Percentiles rank a stretch among this genome's conserved stretches.
These are phyloP conservation scores for Chloroceryle inda DNA, from an alignment of 2,797 vertebrate species.

Conservation along the genomic window DNA sequence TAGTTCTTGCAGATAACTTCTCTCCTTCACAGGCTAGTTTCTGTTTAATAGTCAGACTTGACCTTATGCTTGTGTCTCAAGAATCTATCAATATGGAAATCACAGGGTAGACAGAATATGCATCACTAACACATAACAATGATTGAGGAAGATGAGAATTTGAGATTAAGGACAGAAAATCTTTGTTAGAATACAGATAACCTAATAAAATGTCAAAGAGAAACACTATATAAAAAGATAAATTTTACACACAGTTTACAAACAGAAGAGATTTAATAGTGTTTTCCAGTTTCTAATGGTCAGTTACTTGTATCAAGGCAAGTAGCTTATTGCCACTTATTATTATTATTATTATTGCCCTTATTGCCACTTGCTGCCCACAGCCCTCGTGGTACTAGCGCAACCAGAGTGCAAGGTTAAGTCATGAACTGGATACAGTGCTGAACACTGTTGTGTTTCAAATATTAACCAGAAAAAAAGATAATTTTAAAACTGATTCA, in stretches of 20 bases:
- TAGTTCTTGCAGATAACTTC: neutral
- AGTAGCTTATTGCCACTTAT: neutral
- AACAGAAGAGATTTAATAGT: neutral
- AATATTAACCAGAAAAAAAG: neutral
- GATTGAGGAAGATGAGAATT: neutral
- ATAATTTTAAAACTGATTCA: neutral
- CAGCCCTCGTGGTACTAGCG: neutral
- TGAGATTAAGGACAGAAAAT: neutral
- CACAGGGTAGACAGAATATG: neutral
- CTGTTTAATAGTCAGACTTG: neutral
- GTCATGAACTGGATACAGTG: neutral
- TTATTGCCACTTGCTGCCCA: neutral
- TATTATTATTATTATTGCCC: neutral
- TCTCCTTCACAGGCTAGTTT: neutral
- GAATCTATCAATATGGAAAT: neutral
- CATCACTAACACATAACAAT: neutral
- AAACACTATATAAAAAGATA: neutral
- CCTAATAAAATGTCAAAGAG: neutral
- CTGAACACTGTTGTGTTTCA: neutral
- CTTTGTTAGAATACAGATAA: neutral
- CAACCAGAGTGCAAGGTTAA: neutral
- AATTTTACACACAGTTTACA: neutral
- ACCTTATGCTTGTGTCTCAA: neutral
- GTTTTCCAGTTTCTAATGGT: neutral
- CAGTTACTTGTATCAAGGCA: neutral